Evolutionary conservation across 2,797 vertebrate genomes (phyloP).

Genomic region (Glossophaga mutica): DNA sequence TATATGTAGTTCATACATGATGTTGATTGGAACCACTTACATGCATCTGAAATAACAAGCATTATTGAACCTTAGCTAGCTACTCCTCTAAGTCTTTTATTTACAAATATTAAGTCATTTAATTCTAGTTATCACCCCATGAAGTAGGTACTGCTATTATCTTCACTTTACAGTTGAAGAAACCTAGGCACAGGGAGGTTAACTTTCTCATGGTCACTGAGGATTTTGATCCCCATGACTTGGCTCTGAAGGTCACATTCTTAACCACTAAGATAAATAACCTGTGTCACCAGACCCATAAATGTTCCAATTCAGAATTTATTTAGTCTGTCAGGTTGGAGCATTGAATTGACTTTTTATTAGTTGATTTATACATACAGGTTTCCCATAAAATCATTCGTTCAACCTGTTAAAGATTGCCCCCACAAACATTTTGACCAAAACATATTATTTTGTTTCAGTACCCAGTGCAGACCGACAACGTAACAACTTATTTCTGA

Average conservation of each 20-base stretch:
- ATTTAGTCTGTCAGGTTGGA: background rate
- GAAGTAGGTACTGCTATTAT: background rate
- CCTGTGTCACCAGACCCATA: background rate
- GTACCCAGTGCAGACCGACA: background rate
- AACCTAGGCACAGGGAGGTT: background rate
- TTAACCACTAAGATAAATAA: conserved; percentile 14
- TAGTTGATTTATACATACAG: background rate
- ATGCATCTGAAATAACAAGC: background rate
- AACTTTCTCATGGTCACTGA: background rate
- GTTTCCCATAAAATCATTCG: background rate
- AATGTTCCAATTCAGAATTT: conserved; percentile 9
- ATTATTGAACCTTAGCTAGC: background rate
- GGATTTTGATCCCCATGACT: background rate
- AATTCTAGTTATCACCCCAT: background rate
- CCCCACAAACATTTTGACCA: background rate
- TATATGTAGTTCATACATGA: background rate
- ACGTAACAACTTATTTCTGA: background rate
- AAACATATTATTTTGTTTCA: background rate
- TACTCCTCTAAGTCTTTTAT: background rate
- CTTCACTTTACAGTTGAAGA: background rate
- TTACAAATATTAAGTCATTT: background rate
- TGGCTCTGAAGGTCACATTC: background rate
- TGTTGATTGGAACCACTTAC: background rate
- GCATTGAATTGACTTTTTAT: background rate
- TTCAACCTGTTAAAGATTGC: background rate